These are phyloP conservation scores for Strix aluco DNA, from an alignment of 2,113 vertebrate genomes.

Conservation along the genomic window DNA sequence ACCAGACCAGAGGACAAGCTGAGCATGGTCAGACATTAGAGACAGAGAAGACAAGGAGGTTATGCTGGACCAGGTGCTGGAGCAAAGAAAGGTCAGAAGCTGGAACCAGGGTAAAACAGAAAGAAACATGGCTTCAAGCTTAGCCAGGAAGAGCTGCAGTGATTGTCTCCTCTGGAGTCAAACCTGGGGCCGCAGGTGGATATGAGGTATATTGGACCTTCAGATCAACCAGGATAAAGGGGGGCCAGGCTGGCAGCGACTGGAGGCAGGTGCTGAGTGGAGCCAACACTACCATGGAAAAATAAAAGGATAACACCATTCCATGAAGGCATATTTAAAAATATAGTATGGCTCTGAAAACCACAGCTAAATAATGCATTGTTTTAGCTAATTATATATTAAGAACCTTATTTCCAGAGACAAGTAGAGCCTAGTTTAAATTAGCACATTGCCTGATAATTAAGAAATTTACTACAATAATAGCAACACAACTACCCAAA, in stretches of 20 bases:
- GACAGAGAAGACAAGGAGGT: not conserved
- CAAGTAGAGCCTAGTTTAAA: not conserved
- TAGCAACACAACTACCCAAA: not conserved
- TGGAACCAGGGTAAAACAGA: not conserved
- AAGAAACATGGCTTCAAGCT: not conserved
- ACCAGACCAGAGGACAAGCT: not conserved
- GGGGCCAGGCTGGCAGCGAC: not conserved
- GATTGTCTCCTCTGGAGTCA: not conserved
- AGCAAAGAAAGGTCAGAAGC: not conserved
- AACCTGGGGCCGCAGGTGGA: not conserved
- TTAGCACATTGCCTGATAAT: not conserved
- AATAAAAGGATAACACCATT: not conserved
- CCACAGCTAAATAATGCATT: not conserved
- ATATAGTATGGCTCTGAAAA: not conserved
- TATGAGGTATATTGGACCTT: not conserved
- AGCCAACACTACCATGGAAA: not conserved
- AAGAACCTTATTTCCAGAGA: not conserved
- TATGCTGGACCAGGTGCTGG: accelerated
- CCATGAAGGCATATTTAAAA: not conserved
- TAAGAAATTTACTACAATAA: not conserved
- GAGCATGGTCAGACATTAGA: not conserved
- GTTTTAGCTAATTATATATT: not conserved
- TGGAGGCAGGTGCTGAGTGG: not conserved
- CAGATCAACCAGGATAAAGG: not conserved
- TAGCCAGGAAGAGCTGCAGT: not conserved